Evolutionary conservation across 2,888 invertebrate genomes (phyloP).

Genomic region (Oegoconia quadripuncta): DNA sequence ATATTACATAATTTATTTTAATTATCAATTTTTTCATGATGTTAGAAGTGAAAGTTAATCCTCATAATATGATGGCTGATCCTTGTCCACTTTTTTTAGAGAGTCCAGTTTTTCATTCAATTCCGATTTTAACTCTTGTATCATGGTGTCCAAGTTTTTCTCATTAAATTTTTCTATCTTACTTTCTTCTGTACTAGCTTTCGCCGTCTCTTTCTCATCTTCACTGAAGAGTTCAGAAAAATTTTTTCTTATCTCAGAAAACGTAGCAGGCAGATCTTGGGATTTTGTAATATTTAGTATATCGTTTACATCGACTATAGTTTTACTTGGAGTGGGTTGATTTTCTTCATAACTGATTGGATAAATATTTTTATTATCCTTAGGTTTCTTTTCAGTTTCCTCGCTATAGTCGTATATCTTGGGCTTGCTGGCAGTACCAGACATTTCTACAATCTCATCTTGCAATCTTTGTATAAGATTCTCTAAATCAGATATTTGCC

Average conservation of each 20-base stretch:
- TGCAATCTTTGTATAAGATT: slow-evolving; percentile 41
- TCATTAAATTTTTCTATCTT: neutral
- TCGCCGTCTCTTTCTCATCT: too few species aligned
- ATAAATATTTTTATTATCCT: neutral
- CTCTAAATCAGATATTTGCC: slow-evolving; percentile 47
- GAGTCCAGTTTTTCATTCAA: slow-evolving; percentile 21
- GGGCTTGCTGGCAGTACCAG: slow-evolving; percentile 4
- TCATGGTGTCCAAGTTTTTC: slow-evolving; percentile 15
- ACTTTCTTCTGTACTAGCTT: neutral
- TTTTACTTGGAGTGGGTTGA: neutral
- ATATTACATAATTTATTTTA: too few species aligned
- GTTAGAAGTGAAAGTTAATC: too few species aligned
- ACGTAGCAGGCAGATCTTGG: neutral
- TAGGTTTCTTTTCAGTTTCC: neutral
- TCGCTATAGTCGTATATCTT: neutral
- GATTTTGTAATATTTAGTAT: neutral
- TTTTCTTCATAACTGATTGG: neutral
- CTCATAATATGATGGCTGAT: neutral
- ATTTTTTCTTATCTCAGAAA: neutral
- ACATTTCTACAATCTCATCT: slow-evolving; percentile 43
- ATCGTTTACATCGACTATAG: neutral
- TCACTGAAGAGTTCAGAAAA: neutral
- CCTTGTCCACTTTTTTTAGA: neutral
- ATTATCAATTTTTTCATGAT: too few species aligned
- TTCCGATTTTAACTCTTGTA: slow-evolving; percentile 26